Base-by-base conservation (phyloP, 2,113 vertebrate species). In the Equus przewalskii region DNA sequence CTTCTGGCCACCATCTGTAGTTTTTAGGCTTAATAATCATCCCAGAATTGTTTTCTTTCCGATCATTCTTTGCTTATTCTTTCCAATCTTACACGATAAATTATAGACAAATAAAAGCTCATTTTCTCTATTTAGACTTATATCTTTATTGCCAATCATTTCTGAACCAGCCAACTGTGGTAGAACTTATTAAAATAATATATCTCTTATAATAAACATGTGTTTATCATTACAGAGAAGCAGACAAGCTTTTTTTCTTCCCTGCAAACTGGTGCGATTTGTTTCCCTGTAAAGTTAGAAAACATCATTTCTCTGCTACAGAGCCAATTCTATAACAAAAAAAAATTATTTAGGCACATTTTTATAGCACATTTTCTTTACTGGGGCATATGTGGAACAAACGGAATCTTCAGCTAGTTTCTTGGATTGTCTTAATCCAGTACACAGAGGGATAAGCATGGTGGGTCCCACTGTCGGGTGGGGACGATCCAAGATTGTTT, bases 121-220 rank as follows among this genome's bases (percentile, higher is more conserved):
- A 30, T 94, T 86, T 91, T 93, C 67, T 86, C 69, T 93, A 33
- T 86, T 94, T 94, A 76, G 14, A 46, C 5, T 44, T 86, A 64
- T 64, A 16, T 88, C 60, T 69, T 85, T 56, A 78, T 93, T 95
- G 46, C 3, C 22, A 95, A 44, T 85, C 54, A 82, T 54, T 92
- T 92, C 41, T 69, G 73, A 97, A 64, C 49, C 51, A 97, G 60
- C 30, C 75, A 72, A 30, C 64, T 75, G 44, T 82, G 64, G n/a
- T 56, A 87, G 58, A 95, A 86, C 51, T 89, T 75, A 80, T 95
- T 95, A 90, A 96, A 93, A 90, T 82, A 51, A 60, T 58, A 60
- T 64, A 49, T 90, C 21, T 33, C 24, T 81, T 85, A 84, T 7
- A 79, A 89, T 70, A 91, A 95, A 86, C 73, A 86, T 26, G 8